Conservation (phyloP, 2,888 invertebrate genomes). For the Adineta ricciae region DNA sequence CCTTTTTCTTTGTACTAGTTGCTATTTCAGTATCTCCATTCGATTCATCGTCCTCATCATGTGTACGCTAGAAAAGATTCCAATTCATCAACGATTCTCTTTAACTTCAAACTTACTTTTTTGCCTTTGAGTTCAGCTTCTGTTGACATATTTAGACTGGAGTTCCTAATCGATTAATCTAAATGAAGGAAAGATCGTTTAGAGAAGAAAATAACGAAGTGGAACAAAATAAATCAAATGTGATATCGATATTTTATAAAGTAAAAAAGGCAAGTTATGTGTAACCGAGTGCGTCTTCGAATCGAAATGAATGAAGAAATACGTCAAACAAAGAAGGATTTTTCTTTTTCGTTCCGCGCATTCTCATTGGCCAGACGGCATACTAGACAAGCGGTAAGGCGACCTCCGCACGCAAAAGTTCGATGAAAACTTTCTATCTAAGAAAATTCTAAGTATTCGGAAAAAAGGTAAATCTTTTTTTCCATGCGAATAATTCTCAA, state of each 20-base stretch:
- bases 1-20: neutral
- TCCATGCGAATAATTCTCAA: neutral
- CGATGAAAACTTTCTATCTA: neutral
- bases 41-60: conserved; percentile 4
- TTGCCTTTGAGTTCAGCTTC: neutral
- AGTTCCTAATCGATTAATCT: neutral
- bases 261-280: neutral
- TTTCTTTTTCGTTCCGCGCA: neutral
- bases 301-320: conserved; percentile 3
- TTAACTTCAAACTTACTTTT: neutral
- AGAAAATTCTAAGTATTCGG: neutral
- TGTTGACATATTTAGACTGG: neutral
- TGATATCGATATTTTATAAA: too few relatives aligned
- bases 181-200: neutral
- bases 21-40: neutral
- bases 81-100: neutral
- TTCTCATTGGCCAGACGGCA: neutral
- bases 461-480: neutral
- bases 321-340: conserved; percentile 7
- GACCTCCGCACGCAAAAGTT: neutral
- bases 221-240: too few relatives aligned
- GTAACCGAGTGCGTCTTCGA: neutral
- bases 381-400: neutral
- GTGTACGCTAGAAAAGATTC: neutral
- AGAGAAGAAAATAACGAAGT: too few relatives aligned